Base-by-base conservation (phyloP, 2,113 vertebrate species). In the Callaeas wilsoni region DNA sequence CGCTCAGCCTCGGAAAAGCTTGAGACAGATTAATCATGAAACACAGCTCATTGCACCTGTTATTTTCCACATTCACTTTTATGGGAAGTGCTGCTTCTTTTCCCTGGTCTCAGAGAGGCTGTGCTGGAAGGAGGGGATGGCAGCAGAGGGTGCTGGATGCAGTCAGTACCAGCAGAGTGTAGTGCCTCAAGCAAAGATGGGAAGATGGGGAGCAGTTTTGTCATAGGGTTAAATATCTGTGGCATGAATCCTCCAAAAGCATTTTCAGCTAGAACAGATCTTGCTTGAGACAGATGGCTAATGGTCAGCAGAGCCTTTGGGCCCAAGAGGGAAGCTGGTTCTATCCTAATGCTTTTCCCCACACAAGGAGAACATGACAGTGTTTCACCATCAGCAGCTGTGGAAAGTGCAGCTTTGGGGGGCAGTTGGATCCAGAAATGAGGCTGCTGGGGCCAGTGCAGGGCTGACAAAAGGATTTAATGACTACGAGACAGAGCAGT, bases 271-370 rank as follows among this genome's bases (percentile, higher is more conserved):
- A 29, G 52, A 81, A 83, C 52, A 78, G 83, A 60, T 56, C 88
- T 50, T 86, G 88, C 57, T 71, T 39, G 49, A 71, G 93, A 92
- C 93, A 96, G 94, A 95, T 96, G 96, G 92, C 53, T 95, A 95
- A 97, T 93, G 94, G 93, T 94, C 88, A 96, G 76, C 2, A 2
- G 60, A 84, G 76, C 88, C 68, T 81, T 93, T 56, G 79, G 56
- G 83, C 88, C 94, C 80, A 50, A 53, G 73, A 59, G 87, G n/a
- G 78, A 69, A 71, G 44, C 10, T 90, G 93, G 55, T 94, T 89
- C 33, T 17, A 5, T 19, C 47, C 63, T 64, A 7, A 16, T 83
- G 47, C 29, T 57, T 91, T 93, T 57, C 71, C 41, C 46, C 0
- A 1, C 75, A 56, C 32, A n/a, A 89, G 77, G 35, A 57, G 89